Evolutionary conservation across 2,888 invertebrate species (phyloP), one percentile per base, ranked within the genome.

Genomic region (Xestia ashworthii): DNA sequence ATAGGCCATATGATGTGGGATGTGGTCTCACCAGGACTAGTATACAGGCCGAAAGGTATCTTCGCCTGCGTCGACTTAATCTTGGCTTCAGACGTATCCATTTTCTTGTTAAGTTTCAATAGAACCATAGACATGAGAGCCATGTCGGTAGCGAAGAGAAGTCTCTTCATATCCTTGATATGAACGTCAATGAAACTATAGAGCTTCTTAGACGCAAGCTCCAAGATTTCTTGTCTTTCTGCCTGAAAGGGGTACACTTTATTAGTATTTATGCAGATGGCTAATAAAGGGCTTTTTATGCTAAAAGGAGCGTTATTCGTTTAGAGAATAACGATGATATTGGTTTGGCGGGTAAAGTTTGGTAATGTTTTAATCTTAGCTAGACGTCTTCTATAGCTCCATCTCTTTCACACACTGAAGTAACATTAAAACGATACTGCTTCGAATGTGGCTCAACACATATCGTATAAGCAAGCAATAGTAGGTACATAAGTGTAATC

Each of bases 101-200:
- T 96, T 78, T 96, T 96, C 89, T 96, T 96, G 82, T 96, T 96
- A 3, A 96, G 84, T 65, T 96, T 96, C 19, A 96, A 86, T 38
- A 95, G 87, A 0, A 96, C 96, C 96, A 96, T 96, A 0, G 96
- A 95, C 95, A 96, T 95, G 11, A 96, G 93, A 0, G 96, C 94
- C 90, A 93, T 95, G 89, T 96, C 96, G 0, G 95, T 96, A 1
- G 94, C 93, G 71, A 95, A 95, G 0, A 96, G 93, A 2, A 96
- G 86, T 0, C 96, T 87, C 90, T 96, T 96, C 84, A 96, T 81
- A 48, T 96, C 96, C 64, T 95, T 95, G 19, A 96, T 91, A 84
- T 96, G 96, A 0, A 90, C 82, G 72, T 95, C 95, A 3, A 96
- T 94, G 88, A 96, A 96, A 0, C 88, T 80, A 82, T 91, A 92